Evolutionary conservation across 2,113 vertebrate species (phyloP), one percentile per base, ranked within the genome.

Genomic region (Gallinago paraguaiae): DNA sequence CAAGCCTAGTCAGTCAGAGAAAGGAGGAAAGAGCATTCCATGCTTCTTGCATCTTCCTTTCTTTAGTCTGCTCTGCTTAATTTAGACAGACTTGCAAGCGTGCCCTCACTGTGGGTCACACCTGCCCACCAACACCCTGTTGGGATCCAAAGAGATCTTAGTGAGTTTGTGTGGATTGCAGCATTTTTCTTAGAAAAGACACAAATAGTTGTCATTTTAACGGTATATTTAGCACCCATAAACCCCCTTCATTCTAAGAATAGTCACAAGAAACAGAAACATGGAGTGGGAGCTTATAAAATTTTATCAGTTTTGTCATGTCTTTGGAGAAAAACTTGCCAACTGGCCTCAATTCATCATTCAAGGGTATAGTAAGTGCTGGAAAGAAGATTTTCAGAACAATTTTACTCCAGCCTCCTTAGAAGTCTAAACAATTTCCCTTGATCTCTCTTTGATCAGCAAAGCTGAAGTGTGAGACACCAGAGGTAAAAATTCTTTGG

Each of bases 291-390:
- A 96, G 87, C 57, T 85, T 84, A 71, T n/a, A 76, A 79, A 86
- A 87, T 59, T 37, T 39, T 82, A 88, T 57, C 80, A 78, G 33
- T 64, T 96, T 92, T 90, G 57, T 92, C 69, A 90, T 86, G 22
- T 53, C 61, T 88, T 79, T 60, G 46, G 69, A 84, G 48, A 50
- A 69, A 60, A 88, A 67, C 50, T 57, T 94, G 80, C 90, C 92
- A 93, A 70, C 63, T 96, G 87, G 87, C 88, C 86, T 86, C 82
- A 92, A 69, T 75, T 96, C 14, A 12, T 86, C 80, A 72, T 86
- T 57, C 65, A 81, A 82, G 30, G 23, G 28, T 60, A 64, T 48
- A 84, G 72, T 81, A 95, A 90, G 88, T 45, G 77, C 48, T 78
- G 35, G 68, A 60, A 93, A 94, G 45, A 3, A 68, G 75, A 88